Base-by-base conservation (phyloP, 2,888 invertebrate species). In the Patella caerulea region DNA sequence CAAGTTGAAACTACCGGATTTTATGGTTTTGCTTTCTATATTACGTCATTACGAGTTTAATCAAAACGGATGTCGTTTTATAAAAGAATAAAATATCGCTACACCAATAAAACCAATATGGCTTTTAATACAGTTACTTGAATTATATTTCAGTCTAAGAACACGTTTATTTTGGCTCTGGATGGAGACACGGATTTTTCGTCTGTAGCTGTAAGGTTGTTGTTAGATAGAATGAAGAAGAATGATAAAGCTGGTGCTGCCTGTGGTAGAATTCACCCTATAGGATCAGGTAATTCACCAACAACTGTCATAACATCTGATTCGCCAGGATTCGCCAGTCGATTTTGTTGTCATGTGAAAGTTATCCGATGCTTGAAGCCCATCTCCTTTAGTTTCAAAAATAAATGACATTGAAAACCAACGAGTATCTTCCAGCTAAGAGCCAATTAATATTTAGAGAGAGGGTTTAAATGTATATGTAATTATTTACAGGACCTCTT, bases 121-220 rank as follows among this genome's bases (percentile, higher is more conserved):
- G 9, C 45, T 9, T 45, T 9, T 45, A 9, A 45, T 45, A 45
- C 45, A 45, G 45, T 9, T 45, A 45, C 45, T 75, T 12, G 56
- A 24, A 19, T 9, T 45, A 19, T 69, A 24, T 12, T 71, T 73
- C 69, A 74, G 81, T 79, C 85, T 55, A 97, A 98, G 91, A 98
- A 98, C 90, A 99, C 99, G 0, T 99, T 95, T 91, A 93, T 99
- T 76, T 93, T 99, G 79, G 98, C 99, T n/a, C 93, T 99, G 45
- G 99, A 99, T 89, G 99, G 99, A 77, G 99, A 99, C 90, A 98
- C 99, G 88, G 98, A 99, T 92, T 98, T 98, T 93, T 96, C 97
- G 90, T 98, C 98, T 0, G 95, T 95, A 82, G 98, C 99, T 77
- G 98, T 99, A 0, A 95, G 97, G 83, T 93, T 99, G 76, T 94